Evolutionary conservation across 1,140 invertebrate genomes (phyloP), one percentile per base, ranked within the genome.

Genomic region (Meloidogyne floridensis): DNA sequence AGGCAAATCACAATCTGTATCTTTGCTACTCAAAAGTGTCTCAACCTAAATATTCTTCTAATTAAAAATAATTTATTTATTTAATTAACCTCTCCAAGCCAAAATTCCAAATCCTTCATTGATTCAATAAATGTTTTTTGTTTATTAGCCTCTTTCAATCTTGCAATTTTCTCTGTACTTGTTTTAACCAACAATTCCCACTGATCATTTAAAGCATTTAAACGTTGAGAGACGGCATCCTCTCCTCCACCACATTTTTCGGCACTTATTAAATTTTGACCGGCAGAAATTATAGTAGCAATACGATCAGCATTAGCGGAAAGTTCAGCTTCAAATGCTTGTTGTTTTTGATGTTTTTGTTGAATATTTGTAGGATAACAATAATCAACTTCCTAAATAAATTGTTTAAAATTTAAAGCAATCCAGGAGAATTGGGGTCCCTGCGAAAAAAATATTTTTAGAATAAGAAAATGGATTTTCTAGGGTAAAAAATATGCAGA

Each of bases 91-190:
- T 99, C 97, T 84, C 96, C 97, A 51, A 99, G 93, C 98, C 98
- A 99, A 91, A 99, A 99, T 91, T 99, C 98, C 83, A 99, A 93
- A 92, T 99, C 98, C 91, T 99, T 99, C 56, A 99, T 96, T 54
- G 96, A 97, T 82, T 97, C 98, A 91, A 99, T 98, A 92, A 98
- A 99, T 0, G 96, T 97, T 76, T 97, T 93, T 91, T 99, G 97
- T 89, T 98, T 96, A 90, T 98, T 98, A 5, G 98, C 98, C 91
- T 99, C 97, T 90, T 99, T 98, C 83, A 99, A 92, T 91, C 98
- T 72, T 75, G 86, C 80, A 75, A 80, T 96, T 91, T 99, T 99
- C 90, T 99, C 97, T 0, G 95, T 95, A 0, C 96, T 97, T 91
- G 98, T 98, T 87, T 96, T 95, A 0, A 97, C 98, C 2, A 99